Conservation (phyloP, 2,797 vertebrate species). For the Pempheris klunzingeri region DNA sequence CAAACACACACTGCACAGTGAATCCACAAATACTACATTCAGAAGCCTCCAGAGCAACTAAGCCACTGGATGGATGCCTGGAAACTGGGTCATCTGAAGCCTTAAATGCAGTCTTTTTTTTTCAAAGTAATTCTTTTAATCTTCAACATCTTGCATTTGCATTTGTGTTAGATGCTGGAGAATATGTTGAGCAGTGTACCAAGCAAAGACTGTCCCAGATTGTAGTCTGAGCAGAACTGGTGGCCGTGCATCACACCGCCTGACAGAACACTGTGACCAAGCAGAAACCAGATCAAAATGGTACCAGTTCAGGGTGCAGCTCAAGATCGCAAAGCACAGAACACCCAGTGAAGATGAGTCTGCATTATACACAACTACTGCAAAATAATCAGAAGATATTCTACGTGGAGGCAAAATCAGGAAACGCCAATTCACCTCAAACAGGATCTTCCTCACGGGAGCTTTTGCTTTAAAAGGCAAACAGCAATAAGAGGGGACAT, state of each 20-base stretch:
- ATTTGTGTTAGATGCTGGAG: conserved; percentile 49
- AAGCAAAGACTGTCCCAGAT: conserved; percentile 44
- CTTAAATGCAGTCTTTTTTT: conserved; percentile 68
- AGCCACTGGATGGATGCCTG: conserved; percentile 72
- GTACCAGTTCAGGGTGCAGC: not conserved
- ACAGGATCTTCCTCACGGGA: conserved; percentile 8
- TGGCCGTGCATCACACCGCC: not conserved
- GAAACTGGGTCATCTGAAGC: conserved; percentile 82
- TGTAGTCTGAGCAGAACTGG: conserved; percentile 33
- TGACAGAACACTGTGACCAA: conserved; percentile 16
- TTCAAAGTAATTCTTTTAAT: conserved; percentile 79
- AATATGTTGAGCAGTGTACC: conserved; percentile 53
- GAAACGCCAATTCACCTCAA: not conserved
- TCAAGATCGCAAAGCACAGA: not conserved
- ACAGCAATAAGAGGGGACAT: conserved; percentile 50
- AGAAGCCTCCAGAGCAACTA: conserved; percentile 71
- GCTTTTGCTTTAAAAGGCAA: conserved; percentile 18
- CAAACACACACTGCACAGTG: conserved; percentile 31
- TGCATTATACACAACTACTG: not conserved
- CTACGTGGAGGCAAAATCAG: not conserved
- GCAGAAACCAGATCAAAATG: conserved; percentile 32
- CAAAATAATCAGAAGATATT: not conserved
- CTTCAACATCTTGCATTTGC: conserved; percentile 73
- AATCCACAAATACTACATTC: conserved; percentile 65
- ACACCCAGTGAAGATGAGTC: not conserved